A percentile compares a stretch with the other conserved stretches of the same genome.
phyloP scores from a whole-genome alignment of 2,888 invertebrate genomes.

The Tenthredo distinguenda region DNA sequence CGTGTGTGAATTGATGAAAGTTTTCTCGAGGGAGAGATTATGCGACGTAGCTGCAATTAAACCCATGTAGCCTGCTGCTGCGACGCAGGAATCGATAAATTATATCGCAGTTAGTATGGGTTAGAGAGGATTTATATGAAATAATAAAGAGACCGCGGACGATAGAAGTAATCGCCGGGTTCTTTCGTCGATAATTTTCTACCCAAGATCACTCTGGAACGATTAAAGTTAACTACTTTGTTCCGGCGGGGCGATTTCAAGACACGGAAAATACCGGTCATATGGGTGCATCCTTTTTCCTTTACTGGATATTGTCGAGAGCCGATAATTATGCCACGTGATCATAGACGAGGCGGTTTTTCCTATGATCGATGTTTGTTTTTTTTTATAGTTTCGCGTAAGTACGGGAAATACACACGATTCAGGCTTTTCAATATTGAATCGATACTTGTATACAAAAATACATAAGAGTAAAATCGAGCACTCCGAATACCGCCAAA shows the following conservation, averaged over 20 bases:
- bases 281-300: background rate
- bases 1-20: background rate
- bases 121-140: background rate
- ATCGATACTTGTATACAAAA: background rate
- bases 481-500: background rate
- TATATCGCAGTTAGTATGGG: background rate
- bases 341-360: background rate
- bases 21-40: background rate
- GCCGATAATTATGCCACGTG: background rate
- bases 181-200: slow-evolving; percentile 14
- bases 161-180: background rate
- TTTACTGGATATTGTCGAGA: background rate
- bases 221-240: slow-evolving; percentile 40
- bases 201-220: slow-evolving; percentile 14
- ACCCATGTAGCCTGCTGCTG: background rate
- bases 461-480: background rate
- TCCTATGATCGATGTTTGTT: background rate
- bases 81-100: background rate
- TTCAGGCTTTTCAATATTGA: background rate
- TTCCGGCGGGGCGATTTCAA: slow-evolving; percentile 11
- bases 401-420: background rate
- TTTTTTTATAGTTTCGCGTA: background rate
- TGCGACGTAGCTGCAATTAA: background rate
- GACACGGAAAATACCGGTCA: slow-evolving; percentile 14
- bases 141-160: slow-evolving; percentile 14